Conservation (phyloP, 2,113 vertebrate species). For the Rhinichthys klamathensis region DNA sequence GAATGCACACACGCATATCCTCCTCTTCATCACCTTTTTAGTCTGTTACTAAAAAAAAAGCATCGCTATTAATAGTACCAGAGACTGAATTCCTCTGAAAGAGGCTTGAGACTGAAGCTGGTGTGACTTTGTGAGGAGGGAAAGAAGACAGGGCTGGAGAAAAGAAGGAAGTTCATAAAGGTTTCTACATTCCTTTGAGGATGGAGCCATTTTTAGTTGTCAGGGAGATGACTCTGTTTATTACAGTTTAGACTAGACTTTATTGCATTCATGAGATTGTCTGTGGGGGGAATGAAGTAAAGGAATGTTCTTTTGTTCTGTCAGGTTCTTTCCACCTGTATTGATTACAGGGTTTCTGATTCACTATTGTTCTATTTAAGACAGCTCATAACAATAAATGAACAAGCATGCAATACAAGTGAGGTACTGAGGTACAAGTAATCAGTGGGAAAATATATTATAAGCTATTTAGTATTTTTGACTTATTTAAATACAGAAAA, state of each 20-base stretch:
- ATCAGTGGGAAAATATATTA: background rate
- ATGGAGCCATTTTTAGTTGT: background rate
- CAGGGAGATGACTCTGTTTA: background rate
- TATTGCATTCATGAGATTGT: background rate
- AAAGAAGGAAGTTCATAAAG: constrained; percentile 9
- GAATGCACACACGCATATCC: background rate
- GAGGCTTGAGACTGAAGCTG: background rate
- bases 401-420: background rate
- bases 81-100: constrained; percentile 11
- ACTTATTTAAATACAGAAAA: background rate
- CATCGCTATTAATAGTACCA: constrained; percentile 29
- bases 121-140: constrained; percentile 1
- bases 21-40: constrained; percentile 9
- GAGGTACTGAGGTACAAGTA: background rate
- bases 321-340: background rate
- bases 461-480: background rate
- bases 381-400: background rate
- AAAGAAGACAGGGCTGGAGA: background rate
- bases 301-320: constrained; percentile 16
- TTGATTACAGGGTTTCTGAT: background rate
- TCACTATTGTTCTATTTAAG: background rate
- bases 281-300: background rate
- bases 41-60: constrained; percentile 27
- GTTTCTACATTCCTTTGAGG: constrained; percentile 1
- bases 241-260: background rate